Conservation (phyloP, 2,888 invertebrate genomes). For the Phanerotoma sp. region DNA sequence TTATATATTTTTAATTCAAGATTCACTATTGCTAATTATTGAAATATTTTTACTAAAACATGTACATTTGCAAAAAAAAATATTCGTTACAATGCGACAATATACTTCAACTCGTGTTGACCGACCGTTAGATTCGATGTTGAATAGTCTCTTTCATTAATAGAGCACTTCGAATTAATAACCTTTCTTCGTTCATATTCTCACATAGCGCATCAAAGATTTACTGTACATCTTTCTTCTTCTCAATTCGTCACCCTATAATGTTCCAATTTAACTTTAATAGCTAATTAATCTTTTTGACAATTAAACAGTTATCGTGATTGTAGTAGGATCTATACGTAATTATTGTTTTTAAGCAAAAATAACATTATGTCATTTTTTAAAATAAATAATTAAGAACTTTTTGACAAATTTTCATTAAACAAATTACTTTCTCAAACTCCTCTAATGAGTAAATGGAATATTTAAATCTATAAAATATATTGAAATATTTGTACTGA, state of each 20-base stretch:
- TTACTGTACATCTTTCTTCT: conserved; percentile 17
- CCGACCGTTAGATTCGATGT: not conserved
- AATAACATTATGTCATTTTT: too few relatives aligned
- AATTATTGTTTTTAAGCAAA: too few relatives aligned
- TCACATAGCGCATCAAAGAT: conserved; percentile 14
- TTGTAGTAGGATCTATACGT: not conserved
- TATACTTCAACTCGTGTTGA: not conserved
- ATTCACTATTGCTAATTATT: too few relatives aligned
- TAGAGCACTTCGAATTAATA: conserved; percentile 19
- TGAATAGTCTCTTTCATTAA: conserved; percentile 22
- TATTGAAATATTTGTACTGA: too few relatives aligned
- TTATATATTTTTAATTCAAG: too few relatives aligned
- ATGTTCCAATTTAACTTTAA: conserved; percentile 49
- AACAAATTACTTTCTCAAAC: too few relatives aligned
- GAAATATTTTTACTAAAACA: too few relatives aligned
- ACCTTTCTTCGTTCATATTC: conserved; percentile 11
- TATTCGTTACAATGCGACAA: too few relatives aligned
- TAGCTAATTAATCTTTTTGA: conserved; percentile 40
- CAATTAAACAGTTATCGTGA: conserved; percentile 16
- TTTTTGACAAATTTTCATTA: too few relatives aligned
- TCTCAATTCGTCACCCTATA: conserved; percentile 51
- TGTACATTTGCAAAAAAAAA: not conserved
- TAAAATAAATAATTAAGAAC: too few relatives aligned
- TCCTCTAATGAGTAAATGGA: too few relatives aligned
- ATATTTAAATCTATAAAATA: too few relatives aligned